Conservation (phyloP, 2,113 vertebrate species). For the Anhinga anhinga region DNA sequence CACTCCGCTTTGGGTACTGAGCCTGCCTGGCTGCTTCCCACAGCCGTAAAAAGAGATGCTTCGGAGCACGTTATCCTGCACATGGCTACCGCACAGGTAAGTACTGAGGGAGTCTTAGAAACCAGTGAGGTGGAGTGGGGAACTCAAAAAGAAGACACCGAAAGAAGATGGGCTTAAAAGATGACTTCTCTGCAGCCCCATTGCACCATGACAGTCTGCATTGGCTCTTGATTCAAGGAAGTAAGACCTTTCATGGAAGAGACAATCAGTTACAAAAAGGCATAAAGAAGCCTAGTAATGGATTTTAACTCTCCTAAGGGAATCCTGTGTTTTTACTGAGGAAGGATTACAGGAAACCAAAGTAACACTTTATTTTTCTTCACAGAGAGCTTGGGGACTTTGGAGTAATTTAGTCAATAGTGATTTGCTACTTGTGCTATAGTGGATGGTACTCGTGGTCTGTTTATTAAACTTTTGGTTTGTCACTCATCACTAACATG, state of each 20-base stretch:
- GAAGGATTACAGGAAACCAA: constrained; percentile 78
- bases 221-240: not conserved
- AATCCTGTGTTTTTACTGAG: constrained; percentile 71
- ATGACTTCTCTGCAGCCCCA: not conserved
- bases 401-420: constrained; percentile 46
- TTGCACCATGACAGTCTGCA: not conserved
- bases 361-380: constrained; percentile 79
- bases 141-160: not conserved
- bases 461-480: constrained; percentile 30
- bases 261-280: constrained; percentile 26
- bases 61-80: not conserved
- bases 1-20: rapidly evolving
- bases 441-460: not conserved
- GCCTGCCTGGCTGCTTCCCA: not conserved
- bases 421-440: constrained; percentile 71
- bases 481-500: constrained; percentile 38
- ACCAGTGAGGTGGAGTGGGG: not conserved
- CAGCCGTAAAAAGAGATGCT: rapidly evolving
- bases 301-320: constrained; percentile 67
- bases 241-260: not conserved
- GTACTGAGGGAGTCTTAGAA: not conserved
- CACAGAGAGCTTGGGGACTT: constrained; percentile 56
- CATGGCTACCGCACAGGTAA: rapidly evolving
- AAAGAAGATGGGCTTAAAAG: not conserved
- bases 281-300: constrained; percentile 54